Evolutionary conservation across 2,888 invertebrate genomes (phyloP), one percentile per base, ranked within the genome.

Genomic region (Erebia aethiops): DNA sequence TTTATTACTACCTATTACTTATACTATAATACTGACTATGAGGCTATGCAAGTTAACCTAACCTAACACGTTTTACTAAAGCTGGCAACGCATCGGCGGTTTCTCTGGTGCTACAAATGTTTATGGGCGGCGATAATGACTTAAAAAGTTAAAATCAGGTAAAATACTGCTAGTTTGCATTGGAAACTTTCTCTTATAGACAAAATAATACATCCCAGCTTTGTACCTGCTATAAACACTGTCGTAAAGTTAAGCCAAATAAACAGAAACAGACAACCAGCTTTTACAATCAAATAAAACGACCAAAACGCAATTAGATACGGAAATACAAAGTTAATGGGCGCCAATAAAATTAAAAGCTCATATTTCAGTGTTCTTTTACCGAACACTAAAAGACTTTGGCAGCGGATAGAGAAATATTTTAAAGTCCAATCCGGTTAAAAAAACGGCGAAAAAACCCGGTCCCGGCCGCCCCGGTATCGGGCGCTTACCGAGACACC

Each of bases 401-500:
- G 78, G 80, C 80, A 83, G 80, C 79, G 84, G 83, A 83, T 84
- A 85, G 81, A 85, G 84, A 84, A 86, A 90, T 88, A 87, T 88
- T 89, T 90, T 86, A 86, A 87, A 88, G 84, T 85, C 85, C 84
- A 85, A 88, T 87, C 85, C 86, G 81, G 81, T 84, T 81, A 82
- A 87, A 88, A 35, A 88, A 88, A 87, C 86, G 84, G 79, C 77
- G 81, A 81, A 90, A 87, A 89, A 87, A 85, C 79, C 81, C 81
- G 84, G 84, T 82, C 83, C 84, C 81, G 84, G 84, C 85, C 84
- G 85, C 85, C 82, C 71, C 85, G 86, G 90, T 93, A 92, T 92
- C 92, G 87, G 85, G 86, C 83, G 87, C 86, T 87, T 87, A 86
- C 87, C 84, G 90, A 90, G 91, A 91, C 91, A 91, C 87, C 85